Percentiles rank a stretch among this genome's conserved stretches.
phyloP scores from a whole-genome alignment of 2,113 vertebrate species.

The Daphoenositta chrysoptera region DNA sequence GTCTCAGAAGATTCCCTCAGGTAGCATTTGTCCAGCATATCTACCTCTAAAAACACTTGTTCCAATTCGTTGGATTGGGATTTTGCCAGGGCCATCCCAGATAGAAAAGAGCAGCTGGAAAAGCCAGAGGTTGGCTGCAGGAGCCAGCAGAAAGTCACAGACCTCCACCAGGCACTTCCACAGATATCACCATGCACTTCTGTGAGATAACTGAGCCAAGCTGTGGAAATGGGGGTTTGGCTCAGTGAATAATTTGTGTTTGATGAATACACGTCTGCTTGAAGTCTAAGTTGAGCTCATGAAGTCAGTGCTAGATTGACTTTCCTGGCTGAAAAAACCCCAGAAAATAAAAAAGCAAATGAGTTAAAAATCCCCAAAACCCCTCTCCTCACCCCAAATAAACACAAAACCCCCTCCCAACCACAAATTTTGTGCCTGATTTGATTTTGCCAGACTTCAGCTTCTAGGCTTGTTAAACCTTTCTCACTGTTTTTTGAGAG shows the following conservation, averaged over 20 bases:
- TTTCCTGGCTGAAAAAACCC: not conserved
- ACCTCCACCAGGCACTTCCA: not conserved
- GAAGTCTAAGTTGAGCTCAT: not conserved
- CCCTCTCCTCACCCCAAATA: not conserved
- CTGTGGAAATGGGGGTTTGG: not conserved
- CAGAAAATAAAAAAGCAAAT: not conserved
- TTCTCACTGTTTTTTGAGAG: not conserved
- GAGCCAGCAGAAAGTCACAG: not conserved
- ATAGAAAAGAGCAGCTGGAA: not conserved
- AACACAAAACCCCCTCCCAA: not conserved
- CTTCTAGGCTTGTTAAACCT: not conserved
- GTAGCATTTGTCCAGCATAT: not conserved
- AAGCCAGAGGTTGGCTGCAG: not conserved
- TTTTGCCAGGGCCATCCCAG: not conserved
- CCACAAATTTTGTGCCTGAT: not conserved
- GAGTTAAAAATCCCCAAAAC: not conserved
- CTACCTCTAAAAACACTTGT: not conserved
- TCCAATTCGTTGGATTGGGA: not conserved
- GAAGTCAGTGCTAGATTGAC: not conserved
- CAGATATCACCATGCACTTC: accelerated
- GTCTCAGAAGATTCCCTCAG: not conserved
- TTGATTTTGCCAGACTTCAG: not conserved
- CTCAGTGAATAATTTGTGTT: not conserved
- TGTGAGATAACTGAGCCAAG: not conserved
- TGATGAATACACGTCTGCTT: accelerated